Conservation (phyloP, 2,113 vertebrate genomes). For the Mastomys natalensis region DNA sequence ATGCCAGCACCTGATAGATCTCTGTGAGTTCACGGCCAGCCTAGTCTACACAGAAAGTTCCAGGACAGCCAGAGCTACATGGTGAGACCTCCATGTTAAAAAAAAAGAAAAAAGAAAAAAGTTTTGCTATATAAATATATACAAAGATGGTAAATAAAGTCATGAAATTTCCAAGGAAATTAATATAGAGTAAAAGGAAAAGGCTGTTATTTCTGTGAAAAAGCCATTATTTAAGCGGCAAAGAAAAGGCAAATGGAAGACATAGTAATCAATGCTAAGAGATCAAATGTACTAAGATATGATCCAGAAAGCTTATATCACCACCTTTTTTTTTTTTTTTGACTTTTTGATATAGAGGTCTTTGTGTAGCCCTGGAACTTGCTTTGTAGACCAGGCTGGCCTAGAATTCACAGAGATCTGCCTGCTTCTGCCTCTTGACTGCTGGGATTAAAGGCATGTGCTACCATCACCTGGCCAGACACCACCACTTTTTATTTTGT, state of each 20-base stretch:
- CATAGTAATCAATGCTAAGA: neutral
- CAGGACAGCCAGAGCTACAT: neutral
- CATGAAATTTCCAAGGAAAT: constrained; percentile 40
- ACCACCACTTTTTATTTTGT: constrained; percentile 32
- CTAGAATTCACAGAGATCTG: neutral
- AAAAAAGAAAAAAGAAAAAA: neutral
- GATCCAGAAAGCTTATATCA: neutral
- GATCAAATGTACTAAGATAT: constrained; percentile 1
- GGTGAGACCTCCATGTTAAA: neutral
- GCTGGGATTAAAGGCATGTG: neutral
- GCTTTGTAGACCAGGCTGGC: neutral
- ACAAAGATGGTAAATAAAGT: neutral
- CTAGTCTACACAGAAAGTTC: neutral
- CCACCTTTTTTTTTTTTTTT: neutral
- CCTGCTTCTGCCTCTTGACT: neutral
- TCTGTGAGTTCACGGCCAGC: neutral
- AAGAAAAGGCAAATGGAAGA: constrained; percentile 12
- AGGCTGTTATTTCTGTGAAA: neutral
- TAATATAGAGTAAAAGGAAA: constrained; percentile 19
- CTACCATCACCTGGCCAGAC: neutral
- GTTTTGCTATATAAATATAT: neutral
- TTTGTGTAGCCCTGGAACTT: neutral
- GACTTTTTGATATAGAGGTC: neutral
- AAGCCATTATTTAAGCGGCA: neutral
- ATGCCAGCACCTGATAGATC: neutral